Evolutionary conservation across 2,797 vertebrate species (phyloP), one percentile per base, ranked within the genome.

Genomic region (Hydrophis major): DNA sequence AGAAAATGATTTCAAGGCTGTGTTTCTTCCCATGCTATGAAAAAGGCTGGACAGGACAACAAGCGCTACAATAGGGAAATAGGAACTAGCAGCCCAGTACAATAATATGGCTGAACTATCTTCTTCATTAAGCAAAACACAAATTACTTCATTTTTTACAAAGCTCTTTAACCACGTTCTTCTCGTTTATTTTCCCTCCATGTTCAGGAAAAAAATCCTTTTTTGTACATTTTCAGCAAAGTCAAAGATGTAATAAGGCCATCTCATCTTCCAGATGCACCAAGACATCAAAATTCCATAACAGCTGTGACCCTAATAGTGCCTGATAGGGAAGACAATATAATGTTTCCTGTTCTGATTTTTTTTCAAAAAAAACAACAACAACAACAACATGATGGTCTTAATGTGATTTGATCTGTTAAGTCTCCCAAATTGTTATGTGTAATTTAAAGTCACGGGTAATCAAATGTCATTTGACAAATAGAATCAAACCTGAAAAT

Each of bases 31-130:
- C 89, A 89, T 89, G 87, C 56, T 66, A 88, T 89, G 66, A 25
- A 90, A 69, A 14, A 93, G 50, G 18, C 47, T 4, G 53, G 42
- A 28, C 57, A 47, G 53, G 42, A 28, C 57, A 47, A 83, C 37
- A 66, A 92, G 60, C 37, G 14, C 37, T 57, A 42, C 22, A 18
- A 59, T 42, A 56, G 59, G 42, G 60, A 63, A 37, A 42, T 20
- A 13, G 28, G 25, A 88, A 74, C 56, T 0, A 22, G 53, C 28
- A 90, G 16, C 8, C 0, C 0, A 0, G 0, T 6, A 91, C 55
- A 56, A 91, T 60, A 12, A 83, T 47, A 32, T 14, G 28, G 27
- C 27, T 20, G 11, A 11, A 55, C 56, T 27, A 69, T 28, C 28
- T n/a, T 13, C 4, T 47, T 87, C 55, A 37, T 87, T 37, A 42